Base-by-base conservation (phyloP, 2,797 vertebrate species). In the Protosalanx chinensis region DNA sequence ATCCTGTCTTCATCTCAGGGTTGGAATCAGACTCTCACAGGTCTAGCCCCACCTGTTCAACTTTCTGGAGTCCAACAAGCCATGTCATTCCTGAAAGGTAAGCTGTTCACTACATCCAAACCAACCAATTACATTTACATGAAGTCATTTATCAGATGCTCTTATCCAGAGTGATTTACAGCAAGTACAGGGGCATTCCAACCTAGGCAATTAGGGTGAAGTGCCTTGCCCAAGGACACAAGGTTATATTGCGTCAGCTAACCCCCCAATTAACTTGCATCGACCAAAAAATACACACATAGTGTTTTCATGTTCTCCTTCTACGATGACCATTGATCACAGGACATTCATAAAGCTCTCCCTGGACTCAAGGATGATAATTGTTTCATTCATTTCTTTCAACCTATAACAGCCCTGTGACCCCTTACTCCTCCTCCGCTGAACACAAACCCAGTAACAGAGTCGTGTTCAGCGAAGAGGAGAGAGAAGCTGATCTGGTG, bases 11-110 rank as follows among this genome's bases (percentile, higher is more conserved):
- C 27, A 3, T 49, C 13, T 67, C 79, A 87, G 85, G 78, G 10
- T 88, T 76, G 4, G 74, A 83, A 64, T 87, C 86, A 35, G 81
- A 83, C 63, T 88, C 85, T 1, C 67, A 75, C 65, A 79, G 83
- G 70, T 87, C 84, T 41, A 88, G 80, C 79, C 86, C 85, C 8
- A 79, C 41, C 20, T 87, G 86, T 72, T 91, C 91, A 35, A 82
- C 86, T 65, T 91, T 93, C 71, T 60, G 90, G 72, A 92, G 89
- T 81, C 91, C 92, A 0, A 62, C 74, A 72, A 88, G 80, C 82
- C 88, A 83, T 80, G 68, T 86, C 0, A 79, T 94, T 72, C 91
- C 88, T 71, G 93, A 93, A 76, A 93, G 93, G 93, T 93, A 90
- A 35, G 23, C 59, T 12, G 8, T 56, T 18, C 29, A 30, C 67